phyloP scores from a whole-genome alignment of 2,888 invertebrate genomes.

The Nemotelus pantherinus region DNA sequence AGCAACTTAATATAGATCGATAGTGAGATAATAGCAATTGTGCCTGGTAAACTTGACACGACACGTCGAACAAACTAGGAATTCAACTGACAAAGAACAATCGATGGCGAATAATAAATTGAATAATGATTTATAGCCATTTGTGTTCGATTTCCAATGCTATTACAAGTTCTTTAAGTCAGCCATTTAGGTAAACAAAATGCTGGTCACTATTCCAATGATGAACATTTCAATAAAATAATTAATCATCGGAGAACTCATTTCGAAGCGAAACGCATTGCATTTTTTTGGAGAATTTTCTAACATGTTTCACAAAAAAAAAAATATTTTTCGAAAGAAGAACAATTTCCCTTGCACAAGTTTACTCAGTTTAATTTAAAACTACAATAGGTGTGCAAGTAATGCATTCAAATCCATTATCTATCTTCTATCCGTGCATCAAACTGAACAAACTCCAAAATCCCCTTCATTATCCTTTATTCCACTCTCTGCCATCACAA shows the following conservation, averaged over 20 bases:
- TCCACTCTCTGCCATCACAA: conserved; percentile 17
- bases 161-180: conserved; percentile 9
- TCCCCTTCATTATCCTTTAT: not conserved
- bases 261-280: not conserved
- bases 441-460: too few relatives aligned
- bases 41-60: conserved; percentile 19
- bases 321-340: too few relatives aligned
- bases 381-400: too few relatives aligned
- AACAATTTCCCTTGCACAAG: too few relatives aligned
- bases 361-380: too few relatives aligned
- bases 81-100: conserved; percentile 41
- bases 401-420: too few relatives aligned
- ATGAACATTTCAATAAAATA: not conserved
- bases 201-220: not conserved
- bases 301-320: not conserved
- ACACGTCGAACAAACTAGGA: not conserved
- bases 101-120: conserved; percentile 29
- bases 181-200: not conserved
- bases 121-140: conserved; percentile 36
- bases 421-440: too few relatives aligned
- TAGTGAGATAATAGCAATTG: conserved; percentile 33
- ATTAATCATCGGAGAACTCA: not conserved
- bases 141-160: conserved; percentile 29
- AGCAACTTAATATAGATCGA: conserved; percentile 35
- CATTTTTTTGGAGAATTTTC: conserved; percentile 4